A percentile compares a stretch with the other conserved stretches of the same genome.
Conservation (phyloP, 1,140 invertebrate genomes). For the Adoxophyes honmai region DNA sequence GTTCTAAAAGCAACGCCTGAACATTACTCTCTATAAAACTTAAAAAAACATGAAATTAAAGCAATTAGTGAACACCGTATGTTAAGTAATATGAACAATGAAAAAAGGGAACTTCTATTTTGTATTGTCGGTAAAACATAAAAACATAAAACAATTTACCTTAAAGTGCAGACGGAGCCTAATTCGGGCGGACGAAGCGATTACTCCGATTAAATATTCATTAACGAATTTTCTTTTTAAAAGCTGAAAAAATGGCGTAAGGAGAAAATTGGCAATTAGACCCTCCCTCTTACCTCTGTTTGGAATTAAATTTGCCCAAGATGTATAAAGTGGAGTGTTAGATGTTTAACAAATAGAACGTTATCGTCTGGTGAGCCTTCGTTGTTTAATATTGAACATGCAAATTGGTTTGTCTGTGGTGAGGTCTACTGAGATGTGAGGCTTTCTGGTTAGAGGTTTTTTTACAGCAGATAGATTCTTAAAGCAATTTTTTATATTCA, state of each 20-base stretch:
- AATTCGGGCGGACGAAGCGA: slow-evolving; percentile 66
- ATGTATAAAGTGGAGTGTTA: slow-evolving; percentile 55
- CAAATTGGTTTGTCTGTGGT: neutral
- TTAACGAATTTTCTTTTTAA: slow-evolving; percentile 76
- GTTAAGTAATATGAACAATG: too few species aligned
- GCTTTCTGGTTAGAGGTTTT: too few species aligned
- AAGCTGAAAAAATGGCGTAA: slow-evolving; percentile 73
- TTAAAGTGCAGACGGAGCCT: slow-evolving; percentile 37
- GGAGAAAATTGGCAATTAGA: slow-evolving; percentile 74
- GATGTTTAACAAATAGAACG: slow-evolving; percentile 25
- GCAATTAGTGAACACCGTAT: too few species aligned
- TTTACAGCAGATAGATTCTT: too few species aligned
- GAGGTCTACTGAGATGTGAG: too few species aligned
- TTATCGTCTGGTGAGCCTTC: neutral
- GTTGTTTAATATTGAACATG: slow-evolving; percentile 6
- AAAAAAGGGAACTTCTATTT: too few species aligned
- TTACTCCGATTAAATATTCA: slow-evolving; percentile 75
- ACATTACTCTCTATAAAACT: too few species aligned
- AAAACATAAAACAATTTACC: slow-evolving; percentile 53
- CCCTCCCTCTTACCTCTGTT: slow-evolving; percentile 36
- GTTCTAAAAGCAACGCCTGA: too few species aligned
- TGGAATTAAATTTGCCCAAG: slow-evolving; percentile 67
- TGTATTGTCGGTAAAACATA: slow-evolving; percentile 16
- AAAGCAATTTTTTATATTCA: too few species aligned
- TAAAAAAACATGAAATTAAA: too few species aligned